These are phyloP conservation scores for Cyclopterus lumpus DNA, from an alignment of 2,797 vertebrate genomes.

Conservation along the genomic window DNA sequence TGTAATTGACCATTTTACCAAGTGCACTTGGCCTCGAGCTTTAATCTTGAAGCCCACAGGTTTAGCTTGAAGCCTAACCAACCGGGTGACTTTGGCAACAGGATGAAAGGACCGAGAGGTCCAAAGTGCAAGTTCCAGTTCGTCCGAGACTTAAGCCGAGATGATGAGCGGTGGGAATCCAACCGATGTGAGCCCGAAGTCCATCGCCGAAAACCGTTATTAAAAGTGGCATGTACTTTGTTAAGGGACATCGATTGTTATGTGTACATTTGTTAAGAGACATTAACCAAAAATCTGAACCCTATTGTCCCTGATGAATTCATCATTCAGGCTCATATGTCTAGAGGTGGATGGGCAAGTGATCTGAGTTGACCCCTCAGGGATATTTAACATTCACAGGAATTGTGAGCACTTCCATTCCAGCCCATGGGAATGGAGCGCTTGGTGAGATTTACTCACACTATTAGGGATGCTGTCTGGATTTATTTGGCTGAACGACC, in stretches of 20 bases:
- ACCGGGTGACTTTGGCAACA: conserved; percentile 50
- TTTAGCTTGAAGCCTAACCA: conserved; percentile 46
- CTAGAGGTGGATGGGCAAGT: conserved; percentile 44
- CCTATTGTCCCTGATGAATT: conserved; percentile 46
- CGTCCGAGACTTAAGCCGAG: conserved; percentile 43
- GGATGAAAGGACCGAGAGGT: conserved; percentile 42
- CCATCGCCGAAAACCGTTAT: conserved; percentile 24
- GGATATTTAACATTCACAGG: conserved; percentile 69
- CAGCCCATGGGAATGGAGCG: conserved; percentile 59
- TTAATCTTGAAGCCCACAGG: conserved; percentile 48
- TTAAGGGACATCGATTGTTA: conserved; percentile 35
- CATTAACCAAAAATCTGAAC: conserved; percentile 57
- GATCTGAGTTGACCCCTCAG: conserved; percentile 62
- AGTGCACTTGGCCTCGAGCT: conserved; percentile 42
- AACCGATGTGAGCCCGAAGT: not conserved
- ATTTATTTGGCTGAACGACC: conserved; percentile 67
- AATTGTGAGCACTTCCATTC: conserved; percentile 63
- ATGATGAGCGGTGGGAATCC: conserved; percentile 61
- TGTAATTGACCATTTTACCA: conserved; percentile 68
- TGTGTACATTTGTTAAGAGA: conserved; percentile 44
- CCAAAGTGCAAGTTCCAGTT: conserved; percentile 43
- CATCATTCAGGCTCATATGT: conserved; percentile 40
- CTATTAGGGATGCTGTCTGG: conserved; percentile 65
- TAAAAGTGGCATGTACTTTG: conserved; percentile 45
- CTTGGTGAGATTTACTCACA: conserved; percentile 75